Evolutionary conservation across 2,113 vertebrate species (phyloP).

Genomic region (Corythornis madagascariensis): DNA sequence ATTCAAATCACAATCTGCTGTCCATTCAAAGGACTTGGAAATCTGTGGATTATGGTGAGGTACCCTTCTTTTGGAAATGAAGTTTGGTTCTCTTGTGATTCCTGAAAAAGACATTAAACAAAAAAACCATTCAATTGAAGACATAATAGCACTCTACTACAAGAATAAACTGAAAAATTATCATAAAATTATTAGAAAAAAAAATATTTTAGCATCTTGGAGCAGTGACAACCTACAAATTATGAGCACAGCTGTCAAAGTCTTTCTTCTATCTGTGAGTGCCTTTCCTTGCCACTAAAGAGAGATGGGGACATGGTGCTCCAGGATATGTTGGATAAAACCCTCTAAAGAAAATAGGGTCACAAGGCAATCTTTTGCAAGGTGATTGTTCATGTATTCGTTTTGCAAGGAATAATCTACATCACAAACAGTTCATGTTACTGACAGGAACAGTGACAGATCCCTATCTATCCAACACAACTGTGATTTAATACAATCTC

Average conservation of each 20-base stretch:
- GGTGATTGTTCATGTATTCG: neutral
- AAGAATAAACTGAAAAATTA: neutral
- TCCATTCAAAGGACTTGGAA: constrained; percentile 81
- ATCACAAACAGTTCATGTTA: neutral
- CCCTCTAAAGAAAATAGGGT: neutral
- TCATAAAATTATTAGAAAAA: neutral
- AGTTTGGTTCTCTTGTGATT: constrained; percentile 83
- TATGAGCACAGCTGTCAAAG: neutral
- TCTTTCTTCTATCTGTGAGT: neutral
- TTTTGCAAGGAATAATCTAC: neutral
- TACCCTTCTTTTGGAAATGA: constrained; percentile 85
- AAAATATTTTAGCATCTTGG: neutral
- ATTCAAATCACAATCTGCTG: constrained; percentile 43
- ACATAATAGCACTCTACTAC: neutral
- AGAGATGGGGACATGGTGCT: neutral
- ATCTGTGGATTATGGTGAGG: constrained; percentile 78
- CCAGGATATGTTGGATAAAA: neutral
- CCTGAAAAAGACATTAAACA: constrained; percentile 67
- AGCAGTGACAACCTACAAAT: neutral
- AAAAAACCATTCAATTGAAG: neutral
- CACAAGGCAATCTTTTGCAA: neutral
- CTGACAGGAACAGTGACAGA: neutral
- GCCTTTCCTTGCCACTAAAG: neutral
- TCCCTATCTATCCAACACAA: neutral
- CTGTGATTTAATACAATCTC: neutral